A percentile compares a stretch with the other conserved stretches of the same genome.
These are phyloP conservation scores for Cecropterus lyciades DNA, from an alignment of 1,140 invertebrate species.

Conservation along the genomic window DNA sequence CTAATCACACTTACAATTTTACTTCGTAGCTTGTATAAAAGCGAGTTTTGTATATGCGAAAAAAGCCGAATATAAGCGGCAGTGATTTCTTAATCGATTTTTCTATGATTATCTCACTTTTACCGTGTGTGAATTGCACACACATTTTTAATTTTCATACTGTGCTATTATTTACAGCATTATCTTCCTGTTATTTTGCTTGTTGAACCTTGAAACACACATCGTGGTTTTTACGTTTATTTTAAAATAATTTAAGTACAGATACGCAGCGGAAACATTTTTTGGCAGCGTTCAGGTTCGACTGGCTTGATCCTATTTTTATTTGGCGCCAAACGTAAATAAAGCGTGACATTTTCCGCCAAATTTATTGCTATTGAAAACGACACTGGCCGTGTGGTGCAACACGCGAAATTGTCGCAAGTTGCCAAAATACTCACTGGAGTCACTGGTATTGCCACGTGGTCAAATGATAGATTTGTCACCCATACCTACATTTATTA, in stretches of 20 bases:
- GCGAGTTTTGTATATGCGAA: too few species aligned
- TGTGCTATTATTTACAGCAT: too few species aligned
- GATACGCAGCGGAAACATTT: slow-evolving; percentile 48
- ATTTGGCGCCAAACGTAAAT: slow-evolving; percentile 78
- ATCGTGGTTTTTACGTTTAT: slow-evolving; percentile 17
- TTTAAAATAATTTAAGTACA: slow-evolving; percentile 35
- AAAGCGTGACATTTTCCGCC: slow-evolving; percentile 51
- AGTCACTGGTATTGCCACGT: neutral
- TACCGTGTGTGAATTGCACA: too few species aligned
- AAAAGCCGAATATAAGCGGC: too few species aligned
- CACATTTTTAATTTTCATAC: too few species aligned
- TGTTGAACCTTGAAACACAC: too few species aligned
- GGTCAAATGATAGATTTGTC: neutral
- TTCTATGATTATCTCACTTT: too few species aligned
- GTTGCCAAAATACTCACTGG: neutral
- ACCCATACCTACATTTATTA: too few species aligned
- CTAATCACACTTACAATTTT: too few species aligned
- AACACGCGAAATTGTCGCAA: neutral
- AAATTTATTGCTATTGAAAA: slow-evolving; percentile 26
- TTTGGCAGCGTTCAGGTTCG: slow-evolving; percentile 59
- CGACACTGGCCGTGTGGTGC: slow-evolving; percentile 3
- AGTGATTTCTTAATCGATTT: too few species aligned
- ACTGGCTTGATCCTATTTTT: slow-evolving; percentile 56
- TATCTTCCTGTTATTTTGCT: too few species aligned
- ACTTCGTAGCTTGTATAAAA: too few species aligned